phyloP scores from a whole-genome alignment of 2,797 vertebrate genomes.

The Chrosomus eos region DNA sequence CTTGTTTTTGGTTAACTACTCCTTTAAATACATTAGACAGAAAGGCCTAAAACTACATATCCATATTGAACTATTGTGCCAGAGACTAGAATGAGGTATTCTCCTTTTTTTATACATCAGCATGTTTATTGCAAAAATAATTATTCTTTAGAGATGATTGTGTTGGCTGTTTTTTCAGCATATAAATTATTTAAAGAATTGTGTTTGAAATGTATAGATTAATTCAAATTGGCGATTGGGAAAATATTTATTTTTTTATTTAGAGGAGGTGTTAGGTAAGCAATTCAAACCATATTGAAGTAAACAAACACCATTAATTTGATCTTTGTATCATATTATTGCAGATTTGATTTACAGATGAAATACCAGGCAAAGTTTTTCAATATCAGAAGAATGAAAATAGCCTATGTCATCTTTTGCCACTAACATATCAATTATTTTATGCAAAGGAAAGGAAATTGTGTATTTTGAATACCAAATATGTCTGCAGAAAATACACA shows the following conservation, averaged over 20 bases:
- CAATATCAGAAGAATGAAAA: not conserved
- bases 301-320: not conserved
- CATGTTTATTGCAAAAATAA: not conserved
- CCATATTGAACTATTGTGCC: not conserved
- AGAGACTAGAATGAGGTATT: too few species aligned
- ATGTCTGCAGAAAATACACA: slow-evolving; percentile 26
- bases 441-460: slow-evolving; percentile 46
- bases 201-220: not conserved
- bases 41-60: not conserved
- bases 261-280: not conserved
- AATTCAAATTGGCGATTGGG: not conserved
- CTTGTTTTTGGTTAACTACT: not conserved
- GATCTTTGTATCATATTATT: not conserved
- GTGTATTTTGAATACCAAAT: slow-evolving; percentile 52
- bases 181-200: not conserved
- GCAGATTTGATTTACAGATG: not conserved
- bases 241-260: not conserved
- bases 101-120: not conserved
- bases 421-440: not conserved
- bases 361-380: not conserved
- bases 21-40: not conserved
- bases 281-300: not conserved
- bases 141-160: not conserved
- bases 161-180: not conserved
- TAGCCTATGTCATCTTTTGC: not conserved